A percentile compares a stretch with the other conserved stretches of the same genome.
Conservation (phyloP, 2,888 invertebrate genomes). For the Bembecia ichneumoniformis region DNA sequence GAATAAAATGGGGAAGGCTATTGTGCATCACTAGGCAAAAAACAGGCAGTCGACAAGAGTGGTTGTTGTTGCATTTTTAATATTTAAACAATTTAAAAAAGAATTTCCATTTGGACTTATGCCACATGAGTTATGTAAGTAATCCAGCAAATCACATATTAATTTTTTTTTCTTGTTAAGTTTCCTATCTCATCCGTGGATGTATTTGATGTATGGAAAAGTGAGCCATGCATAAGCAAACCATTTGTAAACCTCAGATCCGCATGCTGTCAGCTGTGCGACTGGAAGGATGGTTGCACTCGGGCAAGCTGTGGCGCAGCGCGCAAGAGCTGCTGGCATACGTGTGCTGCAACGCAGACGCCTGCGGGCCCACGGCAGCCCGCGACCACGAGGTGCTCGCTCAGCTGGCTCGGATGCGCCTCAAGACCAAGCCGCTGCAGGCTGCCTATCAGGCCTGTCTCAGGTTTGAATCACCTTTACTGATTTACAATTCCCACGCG, state of each 20-base stretch:
- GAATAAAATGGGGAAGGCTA: no score
- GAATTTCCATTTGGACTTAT: no score
- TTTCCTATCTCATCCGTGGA: no score
- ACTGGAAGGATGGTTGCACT: constrained; percentile 95
- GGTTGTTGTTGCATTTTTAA: no score
- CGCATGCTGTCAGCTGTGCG: constrained; percentile 83
- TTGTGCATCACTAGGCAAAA: no score
- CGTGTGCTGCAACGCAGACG: constrained; percentile 89
- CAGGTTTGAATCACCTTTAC: constrained; percentile 36
- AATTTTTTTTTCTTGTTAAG: no score
- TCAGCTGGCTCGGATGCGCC: constrained; percentile 88
- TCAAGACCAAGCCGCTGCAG: constrained; percentile 94
- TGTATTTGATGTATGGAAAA: no score
- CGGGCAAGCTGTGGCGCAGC: constrained; percentile 92
- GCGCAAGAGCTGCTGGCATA: constrained; percentile 93
- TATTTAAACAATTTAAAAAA: no score
- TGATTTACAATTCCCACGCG: not conserved
- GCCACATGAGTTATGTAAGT: no score
- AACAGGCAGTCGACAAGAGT: no score
- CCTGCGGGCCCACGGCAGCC: constrained; percentile 70
- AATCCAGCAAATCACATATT: no score
- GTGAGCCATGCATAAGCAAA: no score
- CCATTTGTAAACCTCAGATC: constrained; percentile 56
- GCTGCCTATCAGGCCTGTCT: constrained; percentile 91
- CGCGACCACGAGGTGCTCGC: constrained; percentile 84